These are phyloP conservation scores for Agriopis leucophaearia DNA, from an alignment of 2,888 invertebrate species.

Conservation along the genomic window DNA sequence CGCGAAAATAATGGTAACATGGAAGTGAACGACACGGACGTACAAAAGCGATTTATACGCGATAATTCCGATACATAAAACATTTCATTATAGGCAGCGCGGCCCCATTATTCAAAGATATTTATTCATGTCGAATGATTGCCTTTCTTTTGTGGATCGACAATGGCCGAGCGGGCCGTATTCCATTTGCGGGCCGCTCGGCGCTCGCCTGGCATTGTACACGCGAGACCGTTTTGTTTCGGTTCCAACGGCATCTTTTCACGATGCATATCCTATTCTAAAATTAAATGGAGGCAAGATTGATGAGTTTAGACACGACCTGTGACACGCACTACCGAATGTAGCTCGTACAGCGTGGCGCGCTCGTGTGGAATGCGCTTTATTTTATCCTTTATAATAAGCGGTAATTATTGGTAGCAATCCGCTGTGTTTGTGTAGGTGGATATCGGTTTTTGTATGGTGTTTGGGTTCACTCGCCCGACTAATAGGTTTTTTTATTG, in stretches of 20 bases:
- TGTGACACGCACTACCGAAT: slow-evolving; percentile 85
- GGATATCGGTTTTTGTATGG: slow-evolving; percentile 72
- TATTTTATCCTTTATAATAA: slow-evolving; percentile 80
- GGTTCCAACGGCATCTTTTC: slow-evolving; percentile 67
- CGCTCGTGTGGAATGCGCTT: slow-evolving; percentile 75
- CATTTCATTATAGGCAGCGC: slow-evolving; percentile 82
- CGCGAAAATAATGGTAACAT: slow-evolving; percentile 60
- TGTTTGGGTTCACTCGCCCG: slow-evolving; percentile 70
- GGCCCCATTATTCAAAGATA: slow-evolving; percentile 84
- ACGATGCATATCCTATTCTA: slow-evolving; percentile 70
- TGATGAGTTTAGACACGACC: slow-evolving; percentile 84
- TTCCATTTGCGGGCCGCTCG: slow-evolving; percentile 74
- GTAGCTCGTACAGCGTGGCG: slow-evolving; percentile 53
- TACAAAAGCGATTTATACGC: slow-evolving; percentile 76
- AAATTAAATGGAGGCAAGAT: slow-evolving; percentile 83
- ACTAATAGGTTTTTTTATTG: slow-evolving; percentile 80
- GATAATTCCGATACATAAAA: slow-evolving; percentile 83
- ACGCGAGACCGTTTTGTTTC: slow-evolving; percentile 78
- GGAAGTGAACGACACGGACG: slow-evolving; percentile 59
- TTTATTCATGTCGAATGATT: slow-evolving; percentile 86
- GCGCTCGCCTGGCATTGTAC: slow-evolving; percentile 72
- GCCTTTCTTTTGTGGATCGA: slow-evolving; percentile 84
- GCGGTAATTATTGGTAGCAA: slow-evolving; percentile 79
- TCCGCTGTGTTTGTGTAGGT: slow-evolving; percentile 62
- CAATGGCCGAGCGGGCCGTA: slow-evolving; percentile 78